Evolutionary conservation across 2,113 vertebrate genomes (phyloP).

Genomic region (Daphoenositta chrysoptera): DNA sequence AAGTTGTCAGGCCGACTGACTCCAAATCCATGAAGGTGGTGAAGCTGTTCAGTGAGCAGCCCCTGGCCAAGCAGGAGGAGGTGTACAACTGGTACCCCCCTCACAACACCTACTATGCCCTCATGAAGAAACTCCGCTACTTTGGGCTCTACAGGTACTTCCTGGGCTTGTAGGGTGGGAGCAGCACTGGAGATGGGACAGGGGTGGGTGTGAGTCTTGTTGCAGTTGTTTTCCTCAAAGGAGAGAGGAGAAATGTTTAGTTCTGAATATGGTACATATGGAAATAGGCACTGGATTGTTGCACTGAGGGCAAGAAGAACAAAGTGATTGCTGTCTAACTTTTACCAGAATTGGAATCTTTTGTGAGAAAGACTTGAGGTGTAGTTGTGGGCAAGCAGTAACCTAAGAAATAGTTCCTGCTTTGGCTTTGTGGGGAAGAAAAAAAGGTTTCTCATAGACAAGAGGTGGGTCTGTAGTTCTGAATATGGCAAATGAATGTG

Average conservation of each 20-base stretch:
- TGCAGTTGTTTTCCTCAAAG: not conserved
- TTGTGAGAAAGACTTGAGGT: not conserved
- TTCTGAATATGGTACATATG: not conserved
- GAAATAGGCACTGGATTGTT: not conserved
- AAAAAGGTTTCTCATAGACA: not conserved
- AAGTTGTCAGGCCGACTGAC: conserved; percentile 85
- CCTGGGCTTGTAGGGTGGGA: not conserved
- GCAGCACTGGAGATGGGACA: not conserved
- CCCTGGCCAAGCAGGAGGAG: conserved; percentile 81
- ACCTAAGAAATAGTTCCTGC: not conserved
- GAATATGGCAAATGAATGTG: not conserved
- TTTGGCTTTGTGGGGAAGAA: not conserved
- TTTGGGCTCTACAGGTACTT: conserved; percentile 91
- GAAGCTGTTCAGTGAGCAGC: conserved; percentile 86
- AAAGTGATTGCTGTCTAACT: not conserved
- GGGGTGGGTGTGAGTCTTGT: not conserved
- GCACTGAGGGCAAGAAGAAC: not conserved
- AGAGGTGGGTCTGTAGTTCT: not conserved
- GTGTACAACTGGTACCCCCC: conserved; percentile 93
- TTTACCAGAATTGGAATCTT: not conserved
- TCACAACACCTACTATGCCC: conserved; percentile 84
- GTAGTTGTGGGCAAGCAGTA: not conserved
- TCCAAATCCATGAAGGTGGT: conserved; percentile 91
- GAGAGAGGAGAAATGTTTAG: not conserved
- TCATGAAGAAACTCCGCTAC: conserved; percentile 87